Evolutionary conservation across 64 coral and sea anemone species (phyloP).

Genomic region (Porites australiensis): DNA sequence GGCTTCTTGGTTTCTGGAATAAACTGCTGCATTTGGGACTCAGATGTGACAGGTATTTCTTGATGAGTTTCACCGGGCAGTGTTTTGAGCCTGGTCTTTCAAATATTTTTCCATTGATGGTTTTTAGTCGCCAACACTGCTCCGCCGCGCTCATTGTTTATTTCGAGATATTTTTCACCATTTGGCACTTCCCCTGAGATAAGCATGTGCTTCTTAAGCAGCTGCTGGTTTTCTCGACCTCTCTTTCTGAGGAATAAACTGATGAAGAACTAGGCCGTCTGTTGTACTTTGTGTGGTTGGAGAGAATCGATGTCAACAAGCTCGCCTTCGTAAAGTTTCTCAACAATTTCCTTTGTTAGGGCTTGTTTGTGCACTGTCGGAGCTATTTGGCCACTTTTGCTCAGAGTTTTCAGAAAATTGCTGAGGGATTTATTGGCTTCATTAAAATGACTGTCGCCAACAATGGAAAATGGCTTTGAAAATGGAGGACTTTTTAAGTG

Average conservation of each 20-base stretch:
- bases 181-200: not conserved
- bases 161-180: constrained; percentile 31
- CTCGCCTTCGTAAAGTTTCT: constrained; percentile 31
- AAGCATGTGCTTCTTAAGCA: constrained; percentile 32
- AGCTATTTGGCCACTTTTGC: constrained; percentile 12
- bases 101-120: not conserved
- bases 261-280: no score
- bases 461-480: not conserved
- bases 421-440: not conserved
- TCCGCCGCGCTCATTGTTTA: not conserved
- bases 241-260: no score
- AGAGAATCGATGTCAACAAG: not conserved
- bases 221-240: no score
- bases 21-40: constrained; percentile 45
- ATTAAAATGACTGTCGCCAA: constrained; percentile 20
- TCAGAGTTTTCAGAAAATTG: constrained; percentile 28
- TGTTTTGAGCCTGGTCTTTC: constrained; percentile 3
- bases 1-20: constrained; percentile 35
- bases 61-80: not conserved
- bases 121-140: constrained; percentile 14
- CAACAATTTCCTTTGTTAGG: constrained; percentile 15
- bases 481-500: no score
- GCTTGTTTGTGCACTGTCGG: constrained; percentile 44
- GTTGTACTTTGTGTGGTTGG: no score
- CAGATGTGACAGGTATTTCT: constrained; percentile 2